Conservation (phyloP, 2,888 invertebrate genomes). For the Latrodectus hesperus region DNA sequence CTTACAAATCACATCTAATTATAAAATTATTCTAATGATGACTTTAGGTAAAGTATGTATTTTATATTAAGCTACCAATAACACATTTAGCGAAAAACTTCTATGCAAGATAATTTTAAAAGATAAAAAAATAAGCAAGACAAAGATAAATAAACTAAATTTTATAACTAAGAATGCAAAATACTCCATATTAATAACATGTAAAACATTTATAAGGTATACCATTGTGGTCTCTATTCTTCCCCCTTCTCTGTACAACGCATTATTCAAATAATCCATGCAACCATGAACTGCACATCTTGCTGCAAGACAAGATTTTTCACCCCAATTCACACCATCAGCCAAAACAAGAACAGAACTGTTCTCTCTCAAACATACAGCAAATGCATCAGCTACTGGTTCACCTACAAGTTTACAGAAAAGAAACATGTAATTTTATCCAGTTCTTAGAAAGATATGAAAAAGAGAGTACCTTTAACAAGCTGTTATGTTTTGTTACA, state of each 20-base stretch:
- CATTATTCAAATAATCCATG: slow-evolving; percentile 86
- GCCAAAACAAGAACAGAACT: slow-evolving; percentile 88
- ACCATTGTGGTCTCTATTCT: slow-evolving; percentile 76
- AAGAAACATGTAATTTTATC: no score
- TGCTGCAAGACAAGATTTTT: slow-evolving; percentile 88
- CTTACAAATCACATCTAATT: no score
- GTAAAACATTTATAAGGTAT: slow-evolving; percentile 60
- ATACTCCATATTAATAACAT: background rate
- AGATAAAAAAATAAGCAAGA: background rate
- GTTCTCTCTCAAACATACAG: slow-evolving; percentile 82
- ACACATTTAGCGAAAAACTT: background rate
- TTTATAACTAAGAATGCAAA: background rate
- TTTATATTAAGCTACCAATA: background rate
- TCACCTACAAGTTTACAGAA: slow-evolving; percentile 79
- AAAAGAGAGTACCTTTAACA: no score
- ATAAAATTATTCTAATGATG: no score
- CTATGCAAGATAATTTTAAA: background rate
- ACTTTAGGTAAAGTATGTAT: no score
- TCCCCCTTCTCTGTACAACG: slow-evolving; percentile 77
- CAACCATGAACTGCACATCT: slow-evolving; percentile 89
- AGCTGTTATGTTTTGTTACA: no score
- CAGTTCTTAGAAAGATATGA: no score
- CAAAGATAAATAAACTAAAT: background rate
- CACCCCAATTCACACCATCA: slow-evolving; percentile 95
- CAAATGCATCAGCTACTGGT: slow-evolving; percentile 93